Percentiles rank a stretch among this genome's conserved stretches.
phyloP scores from a whole-genome alignment of 2,888 invertebrate genomes.

The Coenonympha glycerion region DNA sequence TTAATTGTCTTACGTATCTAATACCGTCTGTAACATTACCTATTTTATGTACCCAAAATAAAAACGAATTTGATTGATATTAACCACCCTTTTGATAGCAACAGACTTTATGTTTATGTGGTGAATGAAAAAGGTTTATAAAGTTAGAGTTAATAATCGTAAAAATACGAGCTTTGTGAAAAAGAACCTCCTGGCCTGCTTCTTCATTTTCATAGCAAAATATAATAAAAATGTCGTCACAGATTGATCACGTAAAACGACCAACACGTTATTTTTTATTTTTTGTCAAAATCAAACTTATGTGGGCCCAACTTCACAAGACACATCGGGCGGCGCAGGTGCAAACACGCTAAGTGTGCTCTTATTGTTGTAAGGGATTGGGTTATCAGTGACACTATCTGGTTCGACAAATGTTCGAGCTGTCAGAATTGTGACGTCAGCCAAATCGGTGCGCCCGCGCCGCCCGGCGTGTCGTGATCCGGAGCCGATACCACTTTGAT shows the following conservation, averaged over 20 bases:
- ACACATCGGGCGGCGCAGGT: conserved; percentile 64
- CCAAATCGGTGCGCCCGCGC: conserved; percentile 54
- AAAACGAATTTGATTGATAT: no score
- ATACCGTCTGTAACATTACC: no score
- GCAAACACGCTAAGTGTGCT: conserved; percentile 76
- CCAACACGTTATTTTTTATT: conserved; percentile 2
- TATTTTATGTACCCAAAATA: no score
- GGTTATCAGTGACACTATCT: conserved; percentile 76
- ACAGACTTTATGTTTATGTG: no score
- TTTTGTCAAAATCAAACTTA: conserved; percentile 39
- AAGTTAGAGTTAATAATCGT: not conserved
- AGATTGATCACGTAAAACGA: conserved; percentile 7
- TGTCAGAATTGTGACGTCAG: conserved; percentile 75
- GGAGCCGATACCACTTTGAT: conserved; percentile 46
- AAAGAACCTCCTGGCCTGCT: not conserved
- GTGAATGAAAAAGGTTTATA: not conserved
- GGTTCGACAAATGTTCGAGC: conserved; percentile 74
- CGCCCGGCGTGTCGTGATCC: conserved; percentile 47
- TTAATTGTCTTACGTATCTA: no score
- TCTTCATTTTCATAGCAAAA: not conserved
- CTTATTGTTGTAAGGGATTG: conserved; percentile 74
- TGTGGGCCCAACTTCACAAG: conserved; percentile 53
- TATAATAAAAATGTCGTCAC: conserved; percentile 7
- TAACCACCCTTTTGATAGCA: no score
- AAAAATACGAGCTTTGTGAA: not conserved